Conservation (phyloP, 2,888 invertebrate species). For the Yponomeuta sedellus region DNA sequence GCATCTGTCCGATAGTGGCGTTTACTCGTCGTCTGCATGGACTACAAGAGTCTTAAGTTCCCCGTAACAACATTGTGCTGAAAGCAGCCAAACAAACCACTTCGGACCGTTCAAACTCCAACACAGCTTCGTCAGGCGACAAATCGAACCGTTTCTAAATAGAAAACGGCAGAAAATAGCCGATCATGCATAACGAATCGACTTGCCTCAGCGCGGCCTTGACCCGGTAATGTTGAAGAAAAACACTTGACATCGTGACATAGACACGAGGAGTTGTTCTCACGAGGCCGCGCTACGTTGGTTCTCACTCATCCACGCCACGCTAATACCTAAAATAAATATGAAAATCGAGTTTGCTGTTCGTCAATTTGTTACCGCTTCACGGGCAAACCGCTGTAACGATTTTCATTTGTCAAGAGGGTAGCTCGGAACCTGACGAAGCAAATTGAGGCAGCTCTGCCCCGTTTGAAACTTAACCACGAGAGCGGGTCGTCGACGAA, state of each 20-base stretch:
- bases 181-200: constrained; percentile 8
- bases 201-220: constrained; percentile 37
- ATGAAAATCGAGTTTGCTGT: not conserved
- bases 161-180: not conserved
- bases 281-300: not conserved
- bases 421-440: not conserved
- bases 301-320: not conserved
- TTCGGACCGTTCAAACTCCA: not conserved
- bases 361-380: not conserved
- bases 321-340: not conserved
- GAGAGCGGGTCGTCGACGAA: no score
- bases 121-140: not conserved
- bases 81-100: not conserved
- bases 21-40: no score
- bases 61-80: not conserved
- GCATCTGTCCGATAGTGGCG: no score
- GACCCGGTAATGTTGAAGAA: constrained; percentile 65
- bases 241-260: constrained; percentile 57
- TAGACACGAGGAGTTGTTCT: constrained; percentile 23
- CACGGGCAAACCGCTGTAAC: not conserved
- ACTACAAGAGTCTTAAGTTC: no score
- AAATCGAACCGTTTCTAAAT: not conserved
- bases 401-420: not conserved
- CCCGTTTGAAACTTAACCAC: no score
- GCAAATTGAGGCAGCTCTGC: no score